Evolutionary conservation across 2,797 vertebrate genomes (phyloP).

Genomic region (Myotis planiceps): DNA sequence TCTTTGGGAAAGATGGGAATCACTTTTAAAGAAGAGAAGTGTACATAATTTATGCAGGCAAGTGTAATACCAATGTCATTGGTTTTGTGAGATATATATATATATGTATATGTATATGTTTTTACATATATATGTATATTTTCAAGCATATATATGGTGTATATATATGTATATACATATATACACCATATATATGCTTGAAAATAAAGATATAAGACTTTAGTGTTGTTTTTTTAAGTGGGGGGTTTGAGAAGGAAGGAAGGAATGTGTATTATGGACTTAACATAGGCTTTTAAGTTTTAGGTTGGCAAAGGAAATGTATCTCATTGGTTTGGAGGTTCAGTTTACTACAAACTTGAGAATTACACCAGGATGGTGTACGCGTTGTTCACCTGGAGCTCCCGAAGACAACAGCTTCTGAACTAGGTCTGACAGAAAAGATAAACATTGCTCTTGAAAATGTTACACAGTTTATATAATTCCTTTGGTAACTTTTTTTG

Average conservation of each 20-base stretch:
- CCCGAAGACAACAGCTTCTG: neutral
- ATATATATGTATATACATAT: neutral
- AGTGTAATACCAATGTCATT: conserved; percentile 46
- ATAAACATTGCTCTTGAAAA: conserved; percentile 66
- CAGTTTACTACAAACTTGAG: conserved; percentile 74
- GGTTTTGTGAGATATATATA: conserved; percentile 72
- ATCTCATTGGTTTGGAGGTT: conserved; percentile 69
- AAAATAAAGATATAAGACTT: conserved; percentile 73
- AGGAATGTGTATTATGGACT: conserved; percentile 56
- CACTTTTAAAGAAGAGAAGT: conserved; percentile 60
- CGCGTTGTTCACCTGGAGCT: neutral
- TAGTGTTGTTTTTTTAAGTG: conserved; percentile 75
- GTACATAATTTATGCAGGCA: conserved; percentile 71
- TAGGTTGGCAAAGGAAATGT: conserved; percentile 67
- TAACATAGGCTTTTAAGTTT: conserved; percentile 68
- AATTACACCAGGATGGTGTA: neutral
- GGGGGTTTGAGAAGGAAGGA: conserved; percentile 37
- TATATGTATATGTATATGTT: conserved; percentile 77
- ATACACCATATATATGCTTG: conserved; percentile 76
- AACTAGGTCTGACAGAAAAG: conserved; percentile 44
- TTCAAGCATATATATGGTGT: conserved; percentile 23
- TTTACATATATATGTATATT: conserved; percentile 59
- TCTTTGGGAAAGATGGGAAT: conserved; percentile 60
- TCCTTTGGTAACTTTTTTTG: conserved; percentile 54
- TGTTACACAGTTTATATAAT: conserved; percentile 22